Evolutionary conservation across 2,888 invertebrate species (phyloP).

Genomic region (Macrostomum cliftonense): DNA sequence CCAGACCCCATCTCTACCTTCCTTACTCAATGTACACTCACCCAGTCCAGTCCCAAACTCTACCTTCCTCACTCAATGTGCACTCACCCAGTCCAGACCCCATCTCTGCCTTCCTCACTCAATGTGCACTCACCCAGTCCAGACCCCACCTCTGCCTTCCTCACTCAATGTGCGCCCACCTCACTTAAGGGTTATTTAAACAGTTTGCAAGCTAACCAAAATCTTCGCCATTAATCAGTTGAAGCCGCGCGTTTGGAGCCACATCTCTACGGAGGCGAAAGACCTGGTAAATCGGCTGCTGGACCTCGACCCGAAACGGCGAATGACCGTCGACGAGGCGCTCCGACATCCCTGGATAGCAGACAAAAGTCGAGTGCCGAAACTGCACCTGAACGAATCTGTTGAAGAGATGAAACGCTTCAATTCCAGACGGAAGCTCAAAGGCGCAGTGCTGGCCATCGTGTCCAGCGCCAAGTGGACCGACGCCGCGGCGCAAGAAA

Average conservation of each 20-base stretch:
- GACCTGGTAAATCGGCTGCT: constrained; percentile 83
- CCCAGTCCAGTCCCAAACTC: no score
- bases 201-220: no score
- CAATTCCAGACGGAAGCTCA: constrained; percentile 69
- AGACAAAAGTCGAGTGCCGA: constrained; percentile 76
- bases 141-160: no score
- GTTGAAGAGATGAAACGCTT: constrained; percentile 92
- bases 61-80: no score
- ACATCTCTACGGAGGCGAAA: constrained; percentile 78
- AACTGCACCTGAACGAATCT: constrained; percentile 70
- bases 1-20: no score
- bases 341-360: constrained; percentile 88
- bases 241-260: constrained; percentile 70
- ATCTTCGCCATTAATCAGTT: constrained; percentile 44
- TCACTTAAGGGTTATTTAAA: no score
- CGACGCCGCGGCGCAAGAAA: no score
- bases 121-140: no score
- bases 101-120: no score
- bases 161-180: no score
- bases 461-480: constrained; percentile 61
- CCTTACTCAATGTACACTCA: no score
- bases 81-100: no score
- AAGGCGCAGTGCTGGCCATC: constrained; percentile 60
- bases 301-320: constrained; percentile 67
- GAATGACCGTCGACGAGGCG: constrained; percentile 83